A percentile compares a stretch with the other conserved stretches of the same genome.
Conservation (phyloP, 2,888 invertebrate genomes). For the Agrilus cyanescens region DNA sequence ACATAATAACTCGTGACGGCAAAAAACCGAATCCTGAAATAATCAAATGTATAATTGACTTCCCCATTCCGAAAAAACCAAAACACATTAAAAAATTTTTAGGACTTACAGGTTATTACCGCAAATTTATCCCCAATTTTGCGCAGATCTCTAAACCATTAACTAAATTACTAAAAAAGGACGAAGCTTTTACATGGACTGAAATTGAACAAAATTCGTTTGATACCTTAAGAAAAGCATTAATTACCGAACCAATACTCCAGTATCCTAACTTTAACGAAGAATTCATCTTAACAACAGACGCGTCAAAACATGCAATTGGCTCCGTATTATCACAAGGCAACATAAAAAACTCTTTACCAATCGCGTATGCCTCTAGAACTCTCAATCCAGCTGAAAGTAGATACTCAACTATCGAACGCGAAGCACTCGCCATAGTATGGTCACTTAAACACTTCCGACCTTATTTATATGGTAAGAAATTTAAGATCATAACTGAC, state of each 20-base stretch:
- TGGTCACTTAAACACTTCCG: constrained; percentile 26
- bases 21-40: constrained; percentile 24
- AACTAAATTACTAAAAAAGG: constrained; percentile 15
- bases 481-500: constrained; percentile 27
- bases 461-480: constrained; percentile 27
- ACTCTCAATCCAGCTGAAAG: constrained; percentile 23
- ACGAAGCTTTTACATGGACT: constrained; percentile 14
- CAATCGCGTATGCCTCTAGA: constrained; percentile 27
- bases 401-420: constrained; percentile 28
- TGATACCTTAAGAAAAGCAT: constrained; percentile 7
- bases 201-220: constrained; percentile 8
- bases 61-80: constrained; percentile 18
- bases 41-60: constrained; percentile 15
- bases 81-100: constrained; percentile 24
- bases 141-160: constrained; percentile 19
- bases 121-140: constrained; percentile 18
- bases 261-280: constrained; percentile 18
- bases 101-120: constrained; percentile 21
- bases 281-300: constrained; percentile 24
- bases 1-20: constrained; percentile 22
- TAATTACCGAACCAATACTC: constrained; percentile 11
- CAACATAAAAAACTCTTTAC: constrained; percentile 19
- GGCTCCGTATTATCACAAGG: constrained; percentile 24
- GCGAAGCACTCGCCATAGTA: constrained; percentile 27
- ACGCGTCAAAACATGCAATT: constrained; percentile 25